These are phyloP conservation scores for Astatotilapia flaviijosephi DNA, from an alignment of 2,113 vertebrate species.

Conservation along the genomic window DNA sequence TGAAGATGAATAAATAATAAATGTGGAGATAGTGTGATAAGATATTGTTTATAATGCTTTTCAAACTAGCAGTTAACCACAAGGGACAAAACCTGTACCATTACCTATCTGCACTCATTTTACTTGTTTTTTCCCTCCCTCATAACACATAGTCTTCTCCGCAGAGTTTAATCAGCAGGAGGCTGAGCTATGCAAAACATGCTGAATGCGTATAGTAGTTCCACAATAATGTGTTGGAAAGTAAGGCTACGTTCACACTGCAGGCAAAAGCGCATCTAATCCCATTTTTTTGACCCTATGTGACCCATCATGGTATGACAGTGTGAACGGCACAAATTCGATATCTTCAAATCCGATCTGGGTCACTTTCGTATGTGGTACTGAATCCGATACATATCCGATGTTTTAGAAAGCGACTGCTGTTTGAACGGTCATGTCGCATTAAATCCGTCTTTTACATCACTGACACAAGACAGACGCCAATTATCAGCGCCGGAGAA, in stretches of 20 bases:
- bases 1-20: background rate
- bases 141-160: background rate
- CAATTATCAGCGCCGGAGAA: background rate
- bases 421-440: background rate
- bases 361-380: no score
- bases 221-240: background rate
- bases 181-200: background rate
- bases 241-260: background rate
- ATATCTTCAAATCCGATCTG: background rate
- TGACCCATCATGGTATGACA: background rate
- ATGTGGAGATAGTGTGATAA: background rate
- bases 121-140: background rate
- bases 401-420: background rate
- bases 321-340: background rate
- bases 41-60: slow-evolving; percentile 1
- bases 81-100: background rate
- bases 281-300: background rate
- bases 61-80: background rate
- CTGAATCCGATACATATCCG: accelerated
- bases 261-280: background rate
- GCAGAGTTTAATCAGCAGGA: background rate
- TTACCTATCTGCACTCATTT: background rate
- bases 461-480: accelerated
- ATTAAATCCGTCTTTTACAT: background rate
- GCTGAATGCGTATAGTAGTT: background rate